Evolutionary conservation across 2,888 invertebrate genomes (phyloP).

Genomic region (Leptinotarsa rubiginosa): DNA sequence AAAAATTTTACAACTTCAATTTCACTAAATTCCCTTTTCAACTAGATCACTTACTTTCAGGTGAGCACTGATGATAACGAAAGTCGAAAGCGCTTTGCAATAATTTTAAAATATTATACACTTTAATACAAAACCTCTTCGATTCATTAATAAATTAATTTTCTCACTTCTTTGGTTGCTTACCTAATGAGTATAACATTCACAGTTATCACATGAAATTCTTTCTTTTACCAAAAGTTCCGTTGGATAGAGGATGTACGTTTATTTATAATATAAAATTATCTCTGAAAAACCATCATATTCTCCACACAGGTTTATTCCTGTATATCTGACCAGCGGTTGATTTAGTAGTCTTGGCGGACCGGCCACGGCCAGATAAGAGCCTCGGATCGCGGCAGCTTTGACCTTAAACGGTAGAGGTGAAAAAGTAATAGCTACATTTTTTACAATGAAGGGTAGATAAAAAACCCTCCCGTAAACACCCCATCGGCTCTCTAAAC

Average conservation of each 20-base stretch:
- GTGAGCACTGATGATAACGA: too few species aligned
- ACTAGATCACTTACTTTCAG: too few species aligned
- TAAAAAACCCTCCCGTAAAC: conserved; percentile 54
- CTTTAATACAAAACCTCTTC: too few species aligned
- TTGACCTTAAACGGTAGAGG: conserved; percentile 59
- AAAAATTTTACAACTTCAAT: too few species aligned
- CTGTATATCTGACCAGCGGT: conserved; percentile 46
- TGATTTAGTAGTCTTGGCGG: conserved; percentile 62
- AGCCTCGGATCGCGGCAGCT: conserved; percentile 57
- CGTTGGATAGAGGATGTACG: not conserved
- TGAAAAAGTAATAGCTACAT: conserved; percentile 61
- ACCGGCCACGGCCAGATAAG: conserved; percentile 59
- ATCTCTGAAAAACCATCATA: conserved; percentile 3
- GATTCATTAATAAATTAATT: too few species aligned
- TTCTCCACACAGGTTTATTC: conserved; percentile 44
- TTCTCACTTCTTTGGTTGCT: too few species aligned
- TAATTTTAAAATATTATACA: too few species aligned
- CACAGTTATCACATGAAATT: too few species aligned
- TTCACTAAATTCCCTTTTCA: too few species aligned
- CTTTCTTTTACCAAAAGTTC: not conserved
- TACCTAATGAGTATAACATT: too few species aligned
- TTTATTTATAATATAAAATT: conserved; percentile 12
- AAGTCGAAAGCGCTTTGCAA: too few species aligned
- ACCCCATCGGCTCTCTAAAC: conserved; percentile 54
- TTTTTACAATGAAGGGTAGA: conserved; percentile 58